Evolutionary conservation across 1,140 invertebrate species (phyloP).

Genomic region (Zaprionus kolodkinae): DNA sequence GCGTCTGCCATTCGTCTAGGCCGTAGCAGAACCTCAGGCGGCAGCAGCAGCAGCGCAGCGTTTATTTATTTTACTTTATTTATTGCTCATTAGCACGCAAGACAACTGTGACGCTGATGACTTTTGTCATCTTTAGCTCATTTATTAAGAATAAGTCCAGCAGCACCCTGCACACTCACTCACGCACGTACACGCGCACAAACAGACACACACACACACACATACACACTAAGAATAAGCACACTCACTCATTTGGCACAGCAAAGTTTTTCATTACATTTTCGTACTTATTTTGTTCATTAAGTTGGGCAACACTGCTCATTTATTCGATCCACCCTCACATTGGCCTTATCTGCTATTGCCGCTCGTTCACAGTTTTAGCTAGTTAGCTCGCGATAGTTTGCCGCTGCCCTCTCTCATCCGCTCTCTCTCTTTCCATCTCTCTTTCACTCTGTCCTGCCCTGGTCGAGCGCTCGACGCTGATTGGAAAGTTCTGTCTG

Average conservation of each 20-base stretch:
- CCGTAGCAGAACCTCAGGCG: constrained; percentile 18
- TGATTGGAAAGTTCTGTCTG: constrained; percentile 76
- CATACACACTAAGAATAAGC: neutral
- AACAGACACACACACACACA: constrained; percentile 10
- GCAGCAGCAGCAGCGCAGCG: constrained; percentile 18
- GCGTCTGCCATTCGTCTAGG: constrained; percentile 67
- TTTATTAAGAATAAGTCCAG: constrained; percentile 68
- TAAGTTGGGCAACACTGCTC: constrained; percentile 40
- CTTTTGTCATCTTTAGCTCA: constrained; percentile 66
- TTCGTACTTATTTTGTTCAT: constrained; percentile 77
- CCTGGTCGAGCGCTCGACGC: constrained; percentile 42
- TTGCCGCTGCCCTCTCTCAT: constrained; percentile 40
- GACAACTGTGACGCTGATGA: constrained; percentile 49
- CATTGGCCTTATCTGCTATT: constrained; percentile 57
- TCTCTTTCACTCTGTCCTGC: constrained; percentile 8
- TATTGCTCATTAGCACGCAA: constrained; percentile 84
- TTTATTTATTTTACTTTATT: constrained; percentile 61
- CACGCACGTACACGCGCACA: constrained; percentile 24
- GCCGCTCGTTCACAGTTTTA: constrained; percentile 73
- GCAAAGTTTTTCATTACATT: constrained; percentile 76
- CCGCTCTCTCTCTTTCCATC: constrained; percentile 6
- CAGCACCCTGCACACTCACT: constrained; percentile 19
- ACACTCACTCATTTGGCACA: constrained; percentile 9
- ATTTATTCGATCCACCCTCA: constrained; percentile 12
- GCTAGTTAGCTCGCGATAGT: constrained; percentile 49